A percentile compares a stretch with the other conserved stretches of the same genome.
Evolutionary conservation across 2,797 vertebrate genomes (phyloP).

Genomic region (Sphenodon punctatus): DNA sequence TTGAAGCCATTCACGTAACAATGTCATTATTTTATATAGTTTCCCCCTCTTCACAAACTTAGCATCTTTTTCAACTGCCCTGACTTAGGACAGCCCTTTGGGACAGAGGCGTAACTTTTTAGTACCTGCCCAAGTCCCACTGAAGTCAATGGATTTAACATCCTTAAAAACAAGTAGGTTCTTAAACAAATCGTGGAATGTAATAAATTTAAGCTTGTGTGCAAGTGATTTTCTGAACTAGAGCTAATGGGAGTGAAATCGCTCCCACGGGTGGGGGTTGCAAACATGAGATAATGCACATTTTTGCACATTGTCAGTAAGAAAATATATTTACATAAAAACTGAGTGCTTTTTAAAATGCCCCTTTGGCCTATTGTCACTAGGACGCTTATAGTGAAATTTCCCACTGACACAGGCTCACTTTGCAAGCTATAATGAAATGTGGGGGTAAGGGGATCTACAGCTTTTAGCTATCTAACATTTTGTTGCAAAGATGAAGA

Average conservation of each 20-base stretch:
- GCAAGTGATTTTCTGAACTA: constrained; percentile 26
- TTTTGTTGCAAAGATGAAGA: too few relatives aligned
- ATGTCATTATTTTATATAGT: background rate
- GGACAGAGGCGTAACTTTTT: too few relatives aligned
- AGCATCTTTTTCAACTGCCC: background rate
- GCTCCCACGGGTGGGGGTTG: background rate
- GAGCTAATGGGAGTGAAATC: constrained; percentile 25
- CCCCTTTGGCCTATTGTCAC: background rate
- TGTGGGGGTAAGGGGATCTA: too few relatives aligned
- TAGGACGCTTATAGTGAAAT: background rate
- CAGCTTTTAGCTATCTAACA: too few relatives aligned
- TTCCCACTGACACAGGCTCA: accelerated
- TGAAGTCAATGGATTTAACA: background rate
- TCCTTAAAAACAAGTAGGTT: background rate
- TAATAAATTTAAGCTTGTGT: background rate
- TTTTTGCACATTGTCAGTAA: background rate
- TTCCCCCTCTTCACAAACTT: background rate
- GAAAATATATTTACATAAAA: constrained; percentile 1
- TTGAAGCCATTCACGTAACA: background rate
- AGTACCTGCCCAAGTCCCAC: too few relatives aligned
- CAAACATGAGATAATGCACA: constrained; percentile 10
- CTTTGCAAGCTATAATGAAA: accelerated
- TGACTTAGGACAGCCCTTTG: accelerated
- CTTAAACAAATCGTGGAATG: constrained; percentile 34
- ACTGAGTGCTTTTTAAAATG: background rate